phyloP scores from a whole-genome alignment of 2,797 vertebrate species.

The Onychomys arenicola region DNA sequence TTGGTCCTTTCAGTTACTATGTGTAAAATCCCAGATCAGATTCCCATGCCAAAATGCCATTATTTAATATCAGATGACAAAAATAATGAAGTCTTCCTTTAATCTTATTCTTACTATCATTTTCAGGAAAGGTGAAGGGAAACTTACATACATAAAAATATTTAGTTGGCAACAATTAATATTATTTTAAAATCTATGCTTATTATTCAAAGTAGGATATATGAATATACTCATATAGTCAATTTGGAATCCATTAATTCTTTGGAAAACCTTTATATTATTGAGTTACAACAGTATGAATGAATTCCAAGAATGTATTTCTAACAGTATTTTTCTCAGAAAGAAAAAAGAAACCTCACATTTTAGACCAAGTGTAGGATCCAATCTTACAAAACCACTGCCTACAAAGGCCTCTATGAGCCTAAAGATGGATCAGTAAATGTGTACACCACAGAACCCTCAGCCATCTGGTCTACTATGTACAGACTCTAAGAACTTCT shows the following conservation, averaged over 20 bases:
- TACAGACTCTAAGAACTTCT: background rate
- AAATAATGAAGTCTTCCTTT: background rate
- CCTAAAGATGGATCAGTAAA: background rate
- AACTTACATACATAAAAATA: background rate
- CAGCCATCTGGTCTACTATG: background rate
- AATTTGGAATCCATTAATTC: background rate
- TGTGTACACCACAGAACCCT: background rate
- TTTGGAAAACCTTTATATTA: constrained; percentile 12
- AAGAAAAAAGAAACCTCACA: constrained; percentile 3
- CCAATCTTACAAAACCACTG: background rate
- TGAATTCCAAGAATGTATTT: constrained; percentile 46
- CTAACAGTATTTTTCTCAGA: background rate
- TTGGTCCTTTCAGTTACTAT: constrained; percentile 6
- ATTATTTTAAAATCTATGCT: background rate
- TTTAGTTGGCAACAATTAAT: background rate
- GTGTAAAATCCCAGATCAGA: constrained; percentile 1
- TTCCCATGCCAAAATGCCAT: background rate
- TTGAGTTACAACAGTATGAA: background rate
- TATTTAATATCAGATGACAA: background rate
- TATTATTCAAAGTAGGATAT: background rate
- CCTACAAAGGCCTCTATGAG: background rate
- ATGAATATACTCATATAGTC: constrained; percentile 15
- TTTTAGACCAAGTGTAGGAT: background rate
- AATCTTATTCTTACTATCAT: background rate
- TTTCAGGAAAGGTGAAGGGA: constrained; percentile 8